Conservation (phyloP, 2,888 invertebrate genomes). For the Amiota communis region DNA sequence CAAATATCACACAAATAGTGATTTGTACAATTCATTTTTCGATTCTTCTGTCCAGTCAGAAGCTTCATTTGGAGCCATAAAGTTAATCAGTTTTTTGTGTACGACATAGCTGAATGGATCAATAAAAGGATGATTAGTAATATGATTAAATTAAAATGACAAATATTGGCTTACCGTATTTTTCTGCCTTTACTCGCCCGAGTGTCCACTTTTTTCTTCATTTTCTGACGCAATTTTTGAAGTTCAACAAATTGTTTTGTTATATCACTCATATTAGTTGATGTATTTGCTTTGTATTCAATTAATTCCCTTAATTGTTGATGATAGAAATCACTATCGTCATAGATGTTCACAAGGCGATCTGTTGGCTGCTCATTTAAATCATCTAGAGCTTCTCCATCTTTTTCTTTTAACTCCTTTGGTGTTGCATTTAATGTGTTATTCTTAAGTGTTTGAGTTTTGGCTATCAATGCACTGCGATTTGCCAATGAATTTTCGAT, state of each 20-base stretch:
- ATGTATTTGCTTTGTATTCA: slow-evolving; percentile 88
- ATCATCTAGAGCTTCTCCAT: slow-evolving; percentile 72
- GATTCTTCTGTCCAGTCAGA: slow-evolving; percentile 84
- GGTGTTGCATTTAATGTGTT: slow-evolving; percentile 72
- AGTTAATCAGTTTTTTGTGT: slow-evolving; percentile 89
- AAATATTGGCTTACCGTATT: slow-evolving; percentile 75
- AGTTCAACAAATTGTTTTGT: slow-evolving; percentile 93
- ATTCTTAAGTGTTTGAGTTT: slow-evolving; percentile 86
- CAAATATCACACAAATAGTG: slow-evolving; percentile 78
- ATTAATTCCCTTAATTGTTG: slow-evolving; percentile 92
- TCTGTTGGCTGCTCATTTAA: background rate
- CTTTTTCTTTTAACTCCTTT: slow-evolving; percentile 75
- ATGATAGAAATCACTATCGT: slow-evolving; percentile 98
- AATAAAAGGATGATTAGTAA: background rate
- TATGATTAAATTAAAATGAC: background rate
- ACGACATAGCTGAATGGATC: slow-evolving; percentile 78
- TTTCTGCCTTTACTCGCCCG: slow-evolving; percentile 95
- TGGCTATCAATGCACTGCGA: slow-evolving; percentile 81
- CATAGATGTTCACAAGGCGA: slow-evolving; percentile 87
- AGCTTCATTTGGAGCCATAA: slow-evolving; percentile 86
- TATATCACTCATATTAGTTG: slow-evolving; percentile 88
- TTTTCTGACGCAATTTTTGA: slow-evolving; percentile 91
- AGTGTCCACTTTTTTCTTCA: slow-evolving; percentile 94
- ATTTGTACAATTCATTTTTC: slow-evolving; percentile 85
- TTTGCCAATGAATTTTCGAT: slow-evolving; percentile 89